Evolutionary conservation across 2,888 invertebrate genomes (phyloP), one percentile per base, ranked within the genome.

Genomic region (Pyralis farinalis): DNA sequence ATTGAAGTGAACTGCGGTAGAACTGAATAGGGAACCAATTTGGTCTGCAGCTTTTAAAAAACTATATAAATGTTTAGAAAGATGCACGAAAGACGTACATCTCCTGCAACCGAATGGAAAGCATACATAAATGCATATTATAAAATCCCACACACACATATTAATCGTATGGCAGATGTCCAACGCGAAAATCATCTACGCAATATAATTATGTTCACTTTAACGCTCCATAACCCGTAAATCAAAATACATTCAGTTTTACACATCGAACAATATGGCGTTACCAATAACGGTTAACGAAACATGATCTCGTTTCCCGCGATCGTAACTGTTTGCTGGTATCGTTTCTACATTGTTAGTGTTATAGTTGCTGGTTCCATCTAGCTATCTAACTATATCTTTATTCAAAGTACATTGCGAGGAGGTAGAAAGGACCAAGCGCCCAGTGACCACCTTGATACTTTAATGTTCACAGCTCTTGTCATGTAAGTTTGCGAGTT

Each of bases 281-380:
- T 39, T 27, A 35, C 27, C 35, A 25, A 35, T 35, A 35, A 35
- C 35, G 27, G 27, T 35, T 27, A 35, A 35, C 25, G 35, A 12
- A 35, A 35, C 27, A 35, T 27, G 35, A 36, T 32, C 32, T 29
- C 22, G 36, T 31, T 41, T 32, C 34, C 41, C 29, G 20, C 30
- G 21, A 35, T 27, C 35, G 35, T 35, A 12, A 35, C 35, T 5
- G 35, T 10, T 12, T 35, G 25, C 22, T 25, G 12, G 27, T 25
- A 12, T 12, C 22, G 27, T 27, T 12, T n/a, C 35, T n/a, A 31
- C 31, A 31, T 12, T 31, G 31, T 31, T 31, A 12, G 12, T 31
- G 6, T 11, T 31, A 12, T 31, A 6, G 6, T 31, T 8, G 12
- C 8, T 12, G 6, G 7, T 31, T 3, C 12, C 4, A 31, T 31